A percentile compares a stretch with the other conserved stretches of the same genome.
Conservation (phyloP, 1,140 invertebrate species). For the Drosophila equinoxialis region DNA sequence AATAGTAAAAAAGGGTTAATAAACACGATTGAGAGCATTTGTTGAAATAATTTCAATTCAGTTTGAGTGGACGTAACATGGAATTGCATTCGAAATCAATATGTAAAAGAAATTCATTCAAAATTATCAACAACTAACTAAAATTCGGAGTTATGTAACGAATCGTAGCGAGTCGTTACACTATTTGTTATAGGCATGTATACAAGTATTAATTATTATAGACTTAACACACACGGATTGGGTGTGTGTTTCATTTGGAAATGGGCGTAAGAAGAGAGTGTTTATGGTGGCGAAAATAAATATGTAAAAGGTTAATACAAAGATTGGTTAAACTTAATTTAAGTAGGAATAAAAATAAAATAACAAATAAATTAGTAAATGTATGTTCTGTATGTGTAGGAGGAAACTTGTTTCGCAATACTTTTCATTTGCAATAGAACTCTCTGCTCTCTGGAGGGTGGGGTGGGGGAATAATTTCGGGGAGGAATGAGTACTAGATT, state of each 20-base stretch:
- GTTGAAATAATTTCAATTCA: constrained; percentile 49
- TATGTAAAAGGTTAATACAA: constrained; percentile 66
- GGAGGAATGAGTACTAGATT: constrained; percentile 65
- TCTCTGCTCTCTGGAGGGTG: constrained; percentile 40
- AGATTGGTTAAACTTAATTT: constrained; percentile 59
- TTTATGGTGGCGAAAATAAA: constrained; percentile 20
- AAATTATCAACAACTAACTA: constrained; percentile 25
- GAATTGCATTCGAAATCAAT: constrained; percentile 50
- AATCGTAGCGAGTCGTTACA: not conserved
- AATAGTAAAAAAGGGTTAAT: constrained; percentile 3
- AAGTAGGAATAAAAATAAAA: constrained; percentile 59
- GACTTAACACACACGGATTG: constrained; percentile 28
- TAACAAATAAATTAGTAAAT: constrained; percentile 72
- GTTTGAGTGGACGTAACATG: constrained; percentile 69
- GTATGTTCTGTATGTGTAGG: constrained; percentile 53
- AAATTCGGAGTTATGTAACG: constrained; percentile 27
- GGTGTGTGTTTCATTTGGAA: constrained; percentile 36
- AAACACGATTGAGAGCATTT: constrained; percentile 50
- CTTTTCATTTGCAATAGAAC: constrained; percentile 65
- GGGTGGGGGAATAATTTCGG: not conserved
- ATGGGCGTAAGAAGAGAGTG: constrained; percentile 29
- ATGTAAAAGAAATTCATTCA: constrained; percentile 38
- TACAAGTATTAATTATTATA: constrained; percentile 22
- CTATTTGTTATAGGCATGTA: constrained; percentile 7
- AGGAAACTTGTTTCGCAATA: constrained; percentile 67